Evolutionary conservation across 2,113 vertebrate genomes (phyloP), one percentile per base, ranked within the genome.

Genomic region (Alouatta palliata): DNA sequence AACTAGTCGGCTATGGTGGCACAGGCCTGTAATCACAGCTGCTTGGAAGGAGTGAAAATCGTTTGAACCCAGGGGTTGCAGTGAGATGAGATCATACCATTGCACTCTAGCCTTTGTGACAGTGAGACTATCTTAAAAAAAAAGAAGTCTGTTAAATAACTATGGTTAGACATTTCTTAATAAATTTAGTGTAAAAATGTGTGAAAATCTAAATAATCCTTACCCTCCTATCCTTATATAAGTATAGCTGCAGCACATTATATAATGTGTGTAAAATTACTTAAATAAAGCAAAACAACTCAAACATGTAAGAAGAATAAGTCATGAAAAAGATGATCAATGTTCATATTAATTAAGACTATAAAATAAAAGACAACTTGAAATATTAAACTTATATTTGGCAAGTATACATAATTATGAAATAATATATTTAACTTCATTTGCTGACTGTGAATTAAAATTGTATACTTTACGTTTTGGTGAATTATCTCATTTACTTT

Each of bases 381-480:
- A 92, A 77, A 73, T 83, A 43, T n/a, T 37, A 87, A 64, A 14
- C 14, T 23, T 25, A n/a, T 49, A 35, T 77, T 87, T 94, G 27
- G 8, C 9, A 83, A 87, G 25, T 17, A 1, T 35, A 49, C 25
- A 40, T 66, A 71, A 86, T 64, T 94, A 90, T 77, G 68, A 85
- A 89, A 77, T 90, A 71, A 91, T 27, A 4, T 20, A 90, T 95
- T 47, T 56, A 64, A 87, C 19, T 79, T 94, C 21, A 82, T 40
- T 90, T 87, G 14, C 8, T 20, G 10, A 43, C 27, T 89, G 71
- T 56, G 43, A 96, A 83, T 87, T 93, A 87, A 95, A 90, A 90
- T 75, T 43, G 14, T 64, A 45, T 45, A 40, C 12, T 19, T 90
- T 58, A 35, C 2, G 30, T 32, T 91, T 89, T 70, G 40, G 6